A percentile compares a stretch with the other conserved stretches of the same genome.
Evolutionary conservation across 2,888 invertebrate genomes (phyloP).

Genomic region (Drosophila ochracea): DNA sequence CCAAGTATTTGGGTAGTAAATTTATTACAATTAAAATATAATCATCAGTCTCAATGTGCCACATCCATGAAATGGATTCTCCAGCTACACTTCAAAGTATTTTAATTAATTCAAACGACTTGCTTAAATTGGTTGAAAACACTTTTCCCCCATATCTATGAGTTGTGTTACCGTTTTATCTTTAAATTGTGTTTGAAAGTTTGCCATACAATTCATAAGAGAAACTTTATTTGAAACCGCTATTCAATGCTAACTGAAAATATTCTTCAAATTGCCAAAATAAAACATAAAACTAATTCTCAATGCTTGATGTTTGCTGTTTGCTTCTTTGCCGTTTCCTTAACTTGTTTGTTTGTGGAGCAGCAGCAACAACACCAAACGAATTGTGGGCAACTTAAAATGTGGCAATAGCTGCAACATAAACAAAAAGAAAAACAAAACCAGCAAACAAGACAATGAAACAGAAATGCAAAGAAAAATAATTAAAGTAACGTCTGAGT

Average conservation of each 20-base stretch:
- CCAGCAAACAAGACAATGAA: constrained; percentile 9
- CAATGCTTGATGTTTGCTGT: constrained; percentile 11
- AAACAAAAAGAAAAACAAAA: constrained; percentile 9
- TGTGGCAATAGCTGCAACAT: constrained; percentile 32
- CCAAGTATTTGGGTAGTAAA: not conserved
- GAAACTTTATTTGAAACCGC: constrained; percentile 18
- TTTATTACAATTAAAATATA: not conserved
- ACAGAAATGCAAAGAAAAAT: constrained; percentile 38
- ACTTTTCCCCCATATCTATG: constrained; percentile 19
- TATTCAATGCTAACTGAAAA: constrained; percentile 9
- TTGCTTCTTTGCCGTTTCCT: constrained; percentile 26
- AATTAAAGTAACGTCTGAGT: constrained; percentile 36
- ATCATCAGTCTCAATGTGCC: constrained; percentile 1
- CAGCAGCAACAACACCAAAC: not conserved
- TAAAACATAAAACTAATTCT: constrained; percentile 12
- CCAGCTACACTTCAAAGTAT: constrained; percentile 17
- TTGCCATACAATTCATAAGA: constrained; percentile 5
- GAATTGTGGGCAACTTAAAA: constrained; percentile 4
- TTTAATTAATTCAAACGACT: constrained; percentile 17
- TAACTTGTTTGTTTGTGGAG: not conserved
- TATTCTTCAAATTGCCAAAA: constrained; percentile 5
- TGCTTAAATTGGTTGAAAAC: constrained; percentile 14
- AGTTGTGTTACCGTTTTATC: constrained; percentile 9
- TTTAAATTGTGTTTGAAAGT: constrained; percentile 21
- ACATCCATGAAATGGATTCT: not conserved